Conservation (phyloP, 2,888 invertebrate species). For the Eucriotettix oculatus region DNA sequence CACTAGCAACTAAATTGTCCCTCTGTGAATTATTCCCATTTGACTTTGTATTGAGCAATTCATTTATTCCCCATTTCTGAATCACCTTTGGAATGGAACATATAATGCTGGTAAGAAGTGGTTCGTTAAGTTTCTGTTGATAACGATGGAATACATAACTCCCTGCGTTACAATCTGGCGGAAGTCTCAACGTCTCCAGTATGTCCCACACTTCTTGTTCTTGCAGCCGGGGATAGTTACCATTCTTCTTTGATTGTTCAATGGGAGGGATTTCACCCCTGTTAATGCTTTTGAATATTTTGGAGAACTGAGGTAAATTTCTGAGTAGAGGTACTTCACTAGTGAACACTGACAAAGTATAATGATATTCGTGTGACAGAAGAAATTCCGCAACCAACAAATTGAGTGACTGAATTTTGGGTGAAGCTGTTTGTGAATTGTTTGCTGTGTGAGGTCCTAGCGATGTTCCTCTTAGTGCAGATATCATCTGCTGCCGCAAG, state of each 20-base stretch:
- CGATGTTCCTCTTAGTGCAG: conserved; percentile 32
- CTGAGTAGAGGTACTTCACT: conserved; percentile 39
- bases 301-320: conserved; percentile 32
- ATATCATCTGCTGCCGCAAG: conserved; percentile 39
- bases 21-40: background rate
- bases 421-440: conserved; percentile 27
- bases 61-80: background rate
- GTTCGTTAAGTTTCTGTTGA: conserved; percentile 11
- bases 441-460: conserved; percentile 23
- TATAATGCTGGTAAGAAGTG: conserved; percentile 17
- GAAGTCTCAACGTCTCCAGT: conserved; percentile 22
- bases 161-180: conserved; percentile 14
- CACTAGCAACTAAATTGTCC: too few species aligned
- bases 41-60: background rate
- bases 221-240: conserved; percentile 23
- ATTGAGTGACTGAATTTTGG: conserved; percentile 39
- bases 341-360: conserved; percentile 40
- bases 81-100: conserved; percentile 3
- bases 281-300: conserved; percentile 2
- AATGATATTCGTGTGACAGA: conserved; percentile 36
- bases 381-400: conserved; percentile 43
- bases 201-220: conserved; percentile 33
- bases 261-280: conserved; percentile 6
- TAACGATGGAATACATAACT: conserved; percentile 15
- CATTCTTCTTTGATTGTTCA: conserved; percentile 17